A percentile compares a stretch with the other conserved stretches of the same genome.
Evolutionary conservation across 2,113 vertebrate species (phyloP).

Genomic region (Microtus richardsoni): DNA sequence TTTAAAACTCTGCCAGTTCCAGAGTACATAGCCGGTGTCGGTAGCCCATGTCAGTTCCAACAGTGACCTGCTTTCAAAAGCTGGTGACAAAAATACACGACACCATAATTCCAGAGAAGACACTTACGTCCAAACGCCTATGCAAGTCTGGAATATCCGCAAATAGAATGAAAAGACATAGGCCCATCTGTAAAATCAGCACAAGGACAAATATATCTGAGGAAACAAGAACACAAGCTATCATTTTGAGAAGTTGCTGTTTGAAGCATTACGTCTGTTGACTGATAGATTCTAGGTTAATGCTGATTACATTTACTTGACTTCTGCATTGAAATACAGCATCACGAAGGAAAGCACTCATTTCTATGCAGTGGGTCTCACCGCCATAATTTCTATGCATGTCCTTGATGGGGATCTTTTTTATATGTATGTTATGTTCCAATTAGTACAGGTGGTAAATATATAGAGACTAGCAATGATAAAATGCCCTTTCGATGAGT

Average conservation of each 20-base stretch:
- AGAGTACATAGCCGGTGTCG: neutral
- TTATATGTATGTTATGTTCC: constrained; percentile 5
- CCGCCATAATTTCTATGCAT: neutral
- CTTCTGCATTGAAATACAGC: constrained; percentile 24
- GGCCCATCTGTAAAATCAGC: constrained; percentile 83
- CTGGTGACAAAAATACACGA: neutral
- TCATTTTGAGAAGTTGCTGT: constrained; percentile 53
- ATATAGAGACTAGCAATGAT: neutral
- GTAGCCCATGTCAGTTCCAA: neutral
- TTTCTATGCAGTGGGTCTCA: constrained; percentile 4
- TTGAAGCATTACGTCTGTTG: neutral
- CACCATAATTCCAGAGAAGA: constrained; percentile 5
- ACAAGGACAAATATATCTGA: constrained; percentile 87
- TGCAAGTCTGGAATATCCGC: constrained; percentile 86
- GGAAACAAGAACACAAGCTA: constrained; percentile 64
- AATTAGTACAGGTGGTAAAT: constrained; percentile 22
- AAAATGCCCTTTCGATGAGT: constrained; percentile 15
- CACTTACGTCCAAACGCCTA: constrained; percentile 87
- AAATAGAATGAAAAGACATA: constrained; percentile 89
- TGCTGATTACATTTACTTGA: constrained; percentile 31
- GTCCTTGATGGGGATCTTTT: constrained; percentile 9
- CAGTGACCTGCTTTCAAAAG: constrained; percentile 2
- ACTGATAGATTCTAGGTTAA: constrained; percentile 43
- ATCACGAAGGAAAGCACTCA: neutral
- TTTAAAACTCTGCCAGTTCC: constrained; percentile 40